These are phyloP conservation scores for Vipera ursinii DNA, from an alignment of 2,797 vertebrate genomes.

Conservation along the genomic window DNA sequence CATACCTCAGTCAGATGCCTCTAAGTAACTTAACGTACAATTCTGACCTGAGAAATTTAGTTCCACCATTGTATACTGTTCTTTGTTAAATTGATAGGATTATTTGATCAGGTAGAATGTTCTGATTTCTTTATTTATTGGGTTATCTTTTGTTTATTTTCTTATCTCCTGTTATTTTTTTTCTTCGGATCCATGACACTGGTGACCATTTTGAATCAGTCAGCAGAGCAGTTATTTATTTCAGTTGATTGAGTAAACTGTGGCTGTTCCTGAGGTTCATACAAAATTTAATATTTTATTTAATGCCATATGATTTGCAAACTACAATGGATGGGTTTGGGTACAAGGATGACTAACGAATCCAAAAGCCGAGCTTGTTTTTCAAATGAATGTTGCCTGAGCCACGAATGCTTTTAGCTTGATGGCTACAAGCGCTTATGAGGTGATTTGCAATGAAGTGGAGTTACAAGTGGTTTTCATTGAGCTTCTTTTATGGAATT, in stretches of 20 bases:
- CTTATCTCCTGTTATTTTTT: not conserved
- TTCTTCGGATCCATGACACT: not conserved
- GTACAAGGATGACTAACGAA: not conserved
- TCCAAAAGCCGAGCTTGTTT: not conserved
- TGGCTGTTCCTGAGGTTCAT: not conserved
- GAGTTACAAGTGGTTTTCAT: not conserved
- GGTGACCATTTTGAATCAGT: not conserved
- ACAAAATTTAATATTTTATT: not conserved
- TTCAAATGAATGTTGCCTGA: not conserved
- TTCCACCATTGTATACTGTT: not conserved
- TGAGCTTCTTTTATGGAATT: not conserved
- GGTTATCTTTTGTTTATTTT: not conserved
- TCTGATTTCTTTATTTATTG: not conserved
- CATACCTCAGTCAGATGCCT: not conserved
- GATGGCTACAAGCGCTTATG: not conserved
- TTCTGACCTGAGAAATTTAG: not conserved
- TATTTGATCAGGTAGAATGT: not conserved
- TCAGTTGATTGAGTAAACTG: not conserved
- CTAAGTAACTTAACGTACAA: not conserved
- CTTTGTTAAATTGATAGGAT: not conserved
- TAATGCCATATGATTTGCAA: not conserved
- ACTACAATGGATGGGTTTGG: not conserved
- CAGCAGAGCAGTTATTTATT: not conserved
- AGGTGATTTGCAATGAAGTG: not conserved
- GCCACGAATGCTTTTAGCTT: not conserved